Evolutionary conservation across 2,113 vertebrate species (phyloP), one percentile per base, ranked within the genome.

Genomic region (Carlito syrichta): DNA sequence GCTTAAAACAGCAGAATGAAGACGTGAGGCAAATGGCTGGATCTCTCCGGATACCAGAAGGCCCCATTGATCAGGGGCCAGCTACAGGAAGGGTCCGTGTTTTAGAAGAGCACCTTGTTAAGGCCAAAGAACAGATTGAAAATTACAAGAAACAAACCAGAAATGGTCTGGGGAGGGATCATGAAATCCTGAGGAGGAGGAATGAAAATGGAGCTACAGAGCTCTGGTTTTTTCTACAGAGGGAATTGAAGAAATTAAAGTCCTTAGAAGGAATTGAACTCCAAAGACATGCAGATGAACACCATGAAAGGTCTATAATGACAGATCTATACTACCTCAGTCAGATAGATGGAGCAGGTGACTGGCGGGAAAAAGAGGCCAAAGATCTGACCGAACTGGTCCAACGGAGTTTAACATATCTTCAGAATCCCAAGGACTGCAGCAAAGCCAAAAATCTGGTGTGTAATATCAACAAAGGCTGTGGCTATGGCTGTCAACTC

Each of bases 401-500:
- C 91, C 99, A 99, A 98, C 99, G 99, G 98, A 99, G 99, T 98
- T 99, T 99, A 99, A 99, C 99, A n/a, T 99, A 99, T 95, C 98
- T 99, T 95, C 95, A 99, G 99, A 99, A 99, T 97, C 99, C 99
- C 17, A 99, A 99, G 97, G 99, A 99, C 91, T 99, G 99, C 99
- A 99, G 99, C 98, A 99, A 99, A 98, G 99, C 99, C 0, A 99
- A 99, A 96, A 99, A 99, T 97, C 98, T 99, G 23, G 99, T 99
- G 89, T 99, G 99, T 81, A 99, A 99, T 98, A 99, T 99, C 98
- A 99, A 99, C 98, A 99, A 99, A 98, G 99, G 99, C 98, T 99
- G 99, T 96, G 99, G 99, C 94, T 99, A 99, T 23, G 99, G 99
- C 95, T 99, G 99, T 98, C 99, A 99, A 92, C 99, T 99, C 58